Percentiles rank a stretch among this genome's conserved stretches.
Conservation (phyloP, 2,113 vertebrate genomes). For the Lamprologus speciosus region DNA sequence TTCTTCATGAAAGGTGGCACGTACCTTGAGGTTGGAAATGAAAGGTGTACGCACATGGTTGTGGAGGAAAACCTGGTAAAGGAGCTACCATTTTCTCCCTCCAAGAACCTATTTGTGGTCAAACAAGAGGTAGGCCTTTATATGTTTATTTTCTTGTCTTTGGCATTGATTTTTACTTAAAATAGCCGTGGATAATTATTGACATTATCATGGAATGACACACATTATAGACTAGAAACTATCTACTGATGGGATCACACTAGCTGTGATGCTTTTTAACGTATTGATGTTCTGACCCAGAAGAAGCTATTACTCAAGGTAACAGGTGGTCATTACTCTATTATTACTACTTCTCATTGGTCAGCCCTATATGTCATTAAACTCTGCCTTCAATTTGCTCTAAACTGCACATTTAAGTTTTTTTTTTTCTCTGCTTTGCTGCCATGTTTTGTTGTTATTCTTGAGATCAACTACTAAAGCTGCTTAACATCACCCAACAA, state of each 20-base stretch:
- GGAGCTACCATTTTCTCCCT: slow-evolving; percentile 84
- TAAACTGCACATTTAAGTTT: not conserved
- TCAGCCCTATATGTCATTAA: not conserved
- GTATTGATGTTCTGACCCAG: not conserved
- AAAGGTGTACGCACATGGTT: slow-evolving; percentile 89
- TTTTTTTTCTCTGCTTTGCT: not conserved
- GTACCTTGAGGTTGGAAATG: slow-evolving; percentile 80
- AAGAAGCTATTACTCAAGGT: not conserved
- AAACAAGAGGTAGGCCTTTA: slow-evolving; percentile 87
- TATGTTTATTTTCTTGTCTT: not conserved
- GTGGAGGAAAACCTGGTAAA: slow-evolving; percentile 92
- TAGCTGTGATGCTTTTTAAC: not conserved
- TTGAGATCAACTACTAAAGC: not conserved
- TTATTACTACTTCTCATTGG: not conserved
- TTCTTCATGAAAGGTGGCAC: slow-evolving; percentile 73
- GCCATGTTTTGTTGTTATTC: not conserved
- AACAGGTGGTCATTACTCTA: not conserved
- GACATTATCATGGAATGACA: not conserved
- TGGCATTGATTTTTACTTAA: not conserved
- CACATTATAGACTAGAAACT: not conserved
- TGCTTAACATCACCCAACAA: not conserved
- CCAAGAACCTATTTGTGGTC: slow-evolving; percentile 87
- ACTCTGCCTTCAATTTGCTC: not conserved
- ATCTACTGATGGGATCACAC: not conserved
- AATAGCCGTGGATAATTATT: not conserved